Conservation (phyloP, 2,888 invertebrate genomes). For the Mallateleia sp. region DNA sequence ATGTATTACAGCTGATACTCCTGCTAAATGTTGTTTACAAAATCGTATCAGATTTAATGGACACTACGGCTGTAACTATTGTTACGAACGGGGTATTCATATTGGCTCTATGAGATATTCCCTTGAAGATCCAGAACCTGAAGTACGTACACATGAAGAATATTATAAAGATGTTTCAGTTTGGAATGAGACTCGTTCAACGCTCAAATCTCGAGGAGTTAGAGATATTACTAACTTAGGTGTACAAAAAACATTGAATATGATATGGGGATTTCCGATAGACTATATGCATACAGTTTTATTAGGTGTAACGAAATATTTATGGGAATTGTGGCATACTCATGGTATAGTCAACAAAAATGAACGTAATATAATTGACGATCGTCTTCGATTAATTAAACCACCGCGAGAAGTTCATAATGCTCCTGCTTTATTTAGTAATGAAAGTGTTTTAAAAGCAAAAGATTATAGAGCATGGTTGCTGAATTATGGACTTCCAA, state of each 20-base stretch:
- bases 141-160: constrained; percentile 1
- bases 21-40: constrained; percentile 5
- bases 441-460: constrained; percentile 30
- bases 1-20: too few relatives aligned
- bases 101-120: constrained; percentile 26
- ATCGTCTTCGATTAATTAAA: background rate
- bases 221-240: background rate
- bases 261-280: constrained; percentile 25
- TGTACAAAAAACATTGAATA: background rate
- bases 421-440: constrained; percentile 13
- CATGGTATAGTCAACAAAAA: background rate
- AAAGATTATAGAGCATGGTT: constrained; percentile 46
- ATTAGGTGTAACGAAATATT: constrained; percentile 4
- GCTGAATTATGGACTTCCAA: too few relatives aligned
- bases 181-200: background rate
- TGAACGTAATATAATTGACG: background rate
- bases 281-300: constrained; percentile 26
- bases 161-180: constrained; percentile 22
- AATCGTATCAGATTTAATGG: constrained; percentile 40
- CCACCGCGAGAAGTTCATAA: constrained; percentile 32
- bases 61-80: constrained; percentile 29
- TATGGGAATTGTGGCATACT: background rate
- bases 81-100: constrained; percentile 28
- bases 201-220: background rate
- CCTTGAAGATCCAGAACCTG: background rate